phyloP scores from a whole-genome alignment of 2,113 vertebrate genomes.

The Grantiella picta region DNA sequence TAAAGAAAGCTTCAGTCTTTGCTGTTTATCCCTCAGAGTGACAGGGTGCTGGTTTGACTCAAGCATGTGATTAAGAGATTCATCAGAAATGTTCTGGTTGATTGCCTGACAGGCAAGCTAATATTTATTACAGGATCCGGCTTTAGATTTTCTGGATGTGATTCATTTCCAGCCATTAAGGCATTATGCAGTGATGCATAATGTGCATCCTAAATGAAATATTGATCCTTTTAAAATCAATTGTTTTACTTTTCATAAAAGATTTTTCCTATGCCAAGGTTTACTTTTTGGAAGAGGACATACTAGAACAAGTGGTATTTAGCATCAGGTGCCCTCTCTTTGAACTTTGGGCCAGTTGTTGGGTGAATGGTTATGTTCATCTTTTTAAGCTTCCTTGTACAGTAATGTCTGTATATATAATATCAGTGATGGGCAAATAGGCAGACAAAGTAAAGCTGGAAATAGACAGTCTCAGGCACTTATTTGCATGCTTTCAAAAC shows the following conservation, averaged over 20 bases:
- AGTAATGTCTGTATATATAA: not conserved
- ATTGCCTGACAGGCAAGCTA: conserved; percentile 8
- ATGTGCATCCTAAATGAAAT: conserved; percentile 71
- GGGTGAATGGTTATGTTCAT: not conserved
- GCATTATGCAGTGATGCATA: conserved; percentile 54
- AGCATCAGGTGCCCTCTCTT: not conserved
- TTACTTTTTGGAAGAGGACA: not conserved
- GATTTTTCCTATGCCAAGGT: not conserved
- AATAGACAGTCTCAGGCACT: not conserved
- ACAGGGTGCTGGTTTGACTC: not conserved
- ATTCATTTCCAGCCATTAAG: conserved; percentile 73
- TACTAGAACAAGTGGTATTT: not conserved
- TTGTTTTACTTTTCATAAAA: conserved; percentile 28
- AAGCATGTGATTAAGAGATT: not conserved
- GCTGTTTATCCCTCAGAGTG: not conserved
- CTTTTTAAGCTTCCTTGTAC: not conserved
- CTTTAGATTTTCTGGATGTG: conserved; percentile 54
- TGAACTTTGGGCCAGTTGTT: not conserved
- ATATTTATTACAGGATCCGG: conserved; percentile 61
- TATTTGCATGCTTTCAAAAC: not conserved
- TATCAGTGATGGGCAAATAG: not conserved
- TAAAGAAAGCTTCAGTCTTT: not conserved
- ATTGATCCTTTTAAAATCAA: conserved; percentile 60
- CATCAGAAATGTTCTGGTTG: not conserved
- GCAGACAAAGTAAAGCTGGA: not conserved